Base-by-base conservation (phyloP, 2,888 invertebrate species). In the Zaprionus obscuricornis region DNA sequence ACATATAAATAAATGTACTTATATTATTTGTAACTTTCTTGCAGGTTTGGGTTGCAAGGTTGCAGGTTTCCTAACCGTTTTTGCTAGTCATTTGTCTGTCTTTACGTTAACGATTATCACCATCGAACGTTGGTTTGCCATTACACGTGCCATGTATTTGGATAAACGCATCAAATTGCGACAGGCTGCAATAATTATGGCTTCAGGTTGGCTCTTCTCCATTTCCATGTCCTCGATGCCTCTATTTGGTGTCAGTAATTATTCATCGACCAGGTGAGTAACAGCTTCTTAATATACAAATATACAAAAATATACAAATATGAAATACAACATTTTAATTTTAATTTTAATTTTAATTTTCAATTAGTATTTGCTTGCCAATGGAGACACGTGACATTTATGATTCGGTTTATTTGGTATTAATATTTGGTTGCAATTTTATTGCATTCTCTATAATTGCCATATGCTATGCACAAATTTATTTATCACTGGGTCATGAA, bases 21-120 rank as follows among this genome's bases (percentile, higher is more conserved):
- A 45, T 4, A 26, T 11, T 24, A n/a, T 24, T 50, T 34, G 2
- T 8, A 13, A 16, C 7, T 33, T 43, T 47, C 31, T 2, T 22
- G 3, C 74, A 92, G 94, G 96, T 45, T 89, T 93, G 34, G 97
- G 97, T 0, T 97, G 97, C 89, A 93, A 95, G 87, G 92, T 95
- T 5, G 96, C 97, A 0, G 97, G 97, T 0, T 97, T 97, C 88
- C 91, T 97, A 43, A 96, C 96, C 0, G 95, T 97, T 0, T 96
- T 96, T 83, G 95, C 96, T 0, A 95, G 95, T 54, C 96, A 97
- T 87, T 91, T 97, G 36, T 97, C 97, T 13, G 95, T 97, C 4
- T 96, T 95, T 87, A 96, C 97, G 0, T 91, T 98, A 46, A 95
- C 96, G 0, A 93, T 97, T 26, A 95, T 97, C 31, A 97, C 97